Percentiles rank a stretch among this genome's conserved stretches.
Evolutionary conservation across 2,888 invertebrate genomes (phyloP).

Genomic region (Phrixothrix hirtus): DNA sequence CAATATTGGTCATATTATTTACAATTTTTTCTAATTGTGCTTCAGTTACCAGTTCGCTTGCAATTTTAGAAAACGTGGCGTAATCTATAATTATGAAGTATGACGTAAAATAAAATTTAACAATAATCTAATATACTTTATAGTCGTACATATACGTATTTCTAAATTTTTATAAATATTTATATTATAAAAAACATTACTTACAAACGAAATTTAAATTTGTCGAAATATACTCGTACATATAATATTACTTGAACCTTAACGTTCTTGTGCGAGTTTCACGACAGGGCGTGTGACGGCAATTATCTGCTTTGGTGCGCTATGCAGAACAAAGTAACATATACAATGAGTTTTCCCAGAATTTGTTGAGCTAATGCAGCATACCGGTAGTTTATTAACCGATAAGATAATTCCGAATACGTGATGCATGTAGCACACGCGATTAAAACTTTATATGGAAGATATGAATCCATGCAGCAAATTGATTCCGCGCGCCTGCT

Average conservation of each 20-base stretch:
- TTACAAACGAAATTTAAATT: neutral
- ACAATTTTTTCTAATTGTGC: constrained; percentile 1
- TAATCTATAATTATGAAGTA: no score
- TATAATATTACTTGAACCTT: neutral
- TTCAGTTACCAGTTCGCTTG: neutral
- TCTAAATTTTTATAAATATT: neutral
- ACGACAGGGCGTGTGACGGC: neutral
- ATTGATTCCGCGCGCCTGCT: neutral
- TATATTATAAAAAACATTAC: neutral
- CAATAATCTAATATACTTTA: no score
- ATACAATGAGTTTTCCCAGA: no score
- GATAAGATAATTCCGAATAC: neutral
- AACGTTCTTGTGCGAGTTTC: neutral
- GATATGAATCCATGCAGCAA: neutral
- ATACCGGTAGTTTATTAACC: no score
- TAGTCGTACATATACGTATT: no score
- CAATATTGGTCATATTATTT: neutral
- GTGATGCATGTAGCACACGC: neutral
- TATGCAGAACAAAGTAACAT: no score
- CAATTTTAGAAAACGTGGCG: constrained; percentile 1
- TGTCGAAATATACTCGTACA: neutral
- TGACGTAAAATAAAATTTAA: no score
- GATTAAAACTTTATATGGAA: neutral
- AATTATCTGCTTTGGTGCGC: neutral
- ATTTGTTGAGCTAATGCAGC: neutral